Base-by-base conservation (phyloP, 2,113 vertebrate species). In the Cyprinodon variegatus region DNA sequence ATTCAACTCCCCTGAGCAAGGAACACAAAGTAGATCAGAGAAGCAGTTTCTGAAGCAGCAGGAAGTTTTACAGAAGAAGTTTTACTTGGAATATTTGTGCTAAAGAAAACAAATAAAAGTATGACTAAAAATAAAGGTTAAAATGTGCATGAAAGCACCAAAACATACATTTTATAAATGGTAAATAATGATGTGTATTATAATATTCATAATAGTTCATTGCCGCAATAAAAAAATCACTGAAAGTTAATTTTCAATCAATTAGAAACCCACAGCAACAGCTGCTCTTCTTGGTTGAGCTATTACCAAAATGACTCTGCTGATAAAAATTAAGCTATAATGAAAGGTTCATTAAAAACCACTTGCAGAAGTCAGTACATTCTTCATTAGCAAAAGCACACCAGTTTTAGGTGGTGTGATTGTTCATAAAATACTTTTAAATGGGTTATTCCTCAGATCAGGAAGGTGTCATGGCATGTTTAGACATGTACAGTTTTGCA, bases 201-300 rank as follows among this genome's bases (percentile, higher is more conserved):
- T 15, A 11, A 65, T 46, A 22, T 59, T 57, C 50, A 10, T 57
- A 14, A 57, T n/a, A 57, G 20, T 57, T 57, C n/a, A 57, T 57
- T 57, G 20, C 20, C 1, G 8, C 17, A 20, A 20, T 57, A 57
- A 57, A 57, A 29, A 57, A 15, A 20, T 57, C 50, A n/a, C 13
- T 62, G 40, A 14, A 48, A 59, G n/a, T 40, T 79, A 40, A 20
- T 46, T 72, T 17, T 38, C 38, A 41, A 39, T 57, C 61, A 45
- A 40, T 74, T 43, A 65, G 37, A 40, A 68, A 45, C 7, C 70
- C 43, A 77, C 50, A 71, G 67, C 17, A 72, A 79, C 73, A 17
- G 46, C 69, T 61, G n/a, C 65, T 48, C 38, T 71, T 81, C 15
- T 39, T 80, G 38, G 12, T 45, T 74, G 6, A 1, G 38, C 40